These are phyloP conservation scores for Dallia pectoralis DNA, from an alignment of 2,797 vertebrate genomes.

Conservation along the genomic window DNA sequence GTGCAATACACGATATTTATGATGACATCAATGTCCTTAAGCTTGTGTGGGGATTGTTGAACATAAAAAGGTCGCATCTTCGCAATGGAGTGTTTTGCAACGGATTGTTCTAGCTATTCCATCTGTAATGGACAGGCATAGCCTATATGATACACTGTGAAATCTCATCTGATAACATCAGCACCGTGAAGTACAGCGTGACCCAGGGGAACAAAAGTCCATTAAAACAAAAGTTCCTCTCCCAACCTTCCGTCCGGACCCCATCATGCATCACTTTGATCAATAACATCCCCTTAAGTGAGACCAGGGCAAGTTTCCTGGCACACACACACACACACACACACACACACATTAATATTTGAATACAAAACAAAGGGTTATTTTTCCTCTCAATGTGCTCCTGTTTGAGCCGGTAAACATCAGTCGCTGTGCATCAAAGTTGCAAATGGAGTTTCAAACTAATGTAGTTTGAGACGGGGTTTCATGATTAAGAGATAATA, in stretches of 20 bases:
- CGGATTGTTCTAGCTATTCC: background rate
- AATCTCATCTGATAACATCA: conserved; percentile 5
- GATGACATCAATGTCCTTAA: background rate
- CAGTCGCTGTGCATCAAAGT: background rate
- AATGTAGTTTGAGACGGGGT: background rate
- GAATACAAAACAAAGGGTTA: conserved; percentile 21
- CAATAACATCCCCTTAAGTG: conserved; percentile 51
- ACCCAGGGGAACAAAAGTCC: conserved; percentile 29
- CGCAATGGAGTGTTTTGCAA: background rate
- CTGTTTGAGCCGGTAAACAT: background rate
- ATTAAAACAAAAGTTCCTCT: conserved; percentile 40
- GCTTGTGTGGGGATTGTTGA: background rate
- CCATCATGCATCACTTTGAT: conserved; percentile 29
- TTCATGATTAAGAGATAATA: conserved; percentile 5
- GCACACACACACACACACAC: conserved; percentile 25
- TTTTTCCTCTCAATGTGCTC: background rate
- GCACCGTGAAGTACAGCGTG: background rate
- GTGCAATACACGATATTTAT: background rate
- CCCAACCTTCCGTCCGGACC: conserved; percentile 31
- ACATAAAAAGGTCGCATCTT: background rate
- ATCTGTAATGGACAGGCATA: background rate
- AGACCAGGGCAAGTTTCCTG: conserved; percentile 30
- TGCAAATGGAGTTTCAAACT: background rate
- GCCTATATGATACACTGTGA: background rate
- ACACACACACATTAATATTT: conserved; percentile 39